phyloP scores from a whole-genome alignment of 2,797 vertebrate species.

The Leptodactylus fallax region DNA sequence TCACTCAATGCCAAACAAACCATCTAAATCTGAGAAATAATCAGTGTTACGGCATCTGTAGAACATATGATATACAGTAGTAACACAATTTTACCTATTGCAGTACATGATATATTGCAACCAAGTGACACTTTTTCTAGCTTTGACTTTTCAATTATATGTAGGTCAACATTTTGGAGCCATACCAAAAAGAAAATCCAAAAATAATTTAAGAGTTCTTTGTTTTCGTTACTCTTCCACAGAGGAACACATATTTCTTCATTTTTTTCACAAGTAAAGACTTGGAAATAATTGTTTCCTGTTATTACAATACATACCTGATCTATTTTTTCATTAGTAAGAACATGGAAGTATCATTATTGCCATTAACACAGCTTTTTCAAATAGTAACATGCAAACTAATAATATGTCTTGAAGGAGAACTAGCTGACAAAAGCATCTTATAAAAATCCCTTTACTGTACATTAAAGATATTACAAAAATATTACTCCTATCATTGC shows the following conservation, averaged over 20 bases:
- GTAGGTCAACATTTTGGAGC: slow-evolving; percentile 23
- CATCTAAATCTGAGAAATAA: slow-evolving; percentile 54
- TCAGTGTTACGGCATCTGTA: slow-evolving; percentile 34
- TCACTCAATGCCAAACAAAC: slow-evolving; percentile 43
- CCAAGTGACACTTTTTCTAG: slow-evolving; percentile 16
- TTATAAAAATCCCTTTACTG: too few relatives aligned
- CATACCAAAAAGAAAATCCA: slow-evolving; percentile 1
- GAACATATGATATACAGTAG: slow-evolving; percentile 40
- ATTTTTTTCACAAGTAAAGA: not conserved
- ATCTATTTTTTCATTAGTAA: too few relatives aligned
- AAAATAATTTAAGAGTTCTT: slow-evolving; percentile 5
- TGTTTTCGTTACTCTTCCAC: not conserved
- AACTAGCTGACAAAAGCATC: too few relatives aligned
- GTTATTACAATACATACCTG: not conserved
- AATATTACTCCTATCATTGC: too few relatives aligned
- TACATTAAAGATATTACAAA: too few relatives aligned
- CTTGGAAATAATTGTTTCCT: not conserved
- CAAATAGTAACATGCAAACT: too few relatives aligned
- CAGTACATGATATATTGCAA: slow-evolving; percentile 43
- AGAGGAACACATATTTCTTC: not conserved
- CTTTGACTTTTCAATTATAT: slow-evolving; percentile 46
- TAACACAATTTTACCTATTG: slow-evolving; percentile 33
- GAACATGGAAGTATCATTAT: too few relatives aligned
- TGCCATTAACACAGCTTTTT: too few relatives aligned
- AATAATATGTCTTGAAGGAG: too few relatives aligned